Percentiles rank a stretch among this genome's conserved stretches.
phyloP scores from a whole-genome alignment of 2,113 vertebrate genomes.

The Tachysurus vachellii region DNA sequence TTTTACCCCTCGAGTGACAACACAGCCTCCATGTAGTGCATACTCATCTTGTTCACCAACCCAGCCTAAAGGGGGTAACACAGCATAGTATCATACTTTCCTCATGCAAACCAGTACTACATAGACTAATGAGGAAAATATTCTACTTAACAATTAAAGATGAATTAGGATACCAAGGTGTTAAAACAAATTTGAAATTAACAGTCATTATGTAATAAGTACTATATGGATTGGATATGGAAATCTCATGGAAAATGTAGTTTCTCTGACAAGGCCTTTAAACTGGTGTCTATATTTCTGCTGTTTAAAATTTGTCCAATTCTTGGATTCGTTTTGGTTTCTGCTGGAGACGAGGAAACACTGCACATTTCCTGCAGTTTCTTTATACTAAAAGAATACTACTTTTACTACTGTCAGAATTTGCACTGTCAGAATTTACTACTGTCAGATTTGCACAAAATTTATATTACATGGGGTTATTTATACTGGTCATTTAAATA shows the following conservation, averaged over 20 bases:
- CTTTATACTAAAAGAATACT: neutral
- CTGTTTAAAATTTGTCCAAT: neutral
- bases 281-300: neutral
- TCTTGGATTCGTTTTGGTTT: neutral
- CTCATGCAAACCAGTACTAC: neutral
- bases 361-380: neutral
- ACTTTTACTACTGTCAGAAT: no score
- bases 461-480: neutral
- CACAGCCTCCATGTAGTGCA: constrained; percentile 90
- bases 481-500: neutral
- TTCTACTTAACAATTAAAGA: neutral
- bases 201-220: neutral
- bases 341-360: neutral
- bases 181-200: neutral
- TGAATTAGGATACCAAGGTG: neutral
- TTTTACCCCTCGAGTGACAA: constrained; percentile 90
- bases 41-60: constrained; percentile 96
- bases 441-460: neutral
- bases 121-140: neutral
- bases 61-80: constrained; percentile 79
- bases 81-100: neutral
- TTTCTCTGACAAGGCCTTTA: neutral
- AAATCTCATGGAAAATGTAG: no score
- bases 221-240: no score
- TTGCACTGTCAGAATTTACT: no score